Percentiles rank a stretch among this genome's conserved stretches.
These are phyloP conservation scores for Notothenia rossii DNA, from an alignment of 2,113 vertebrate genomes.

Conservation along the genomic window DNA sequence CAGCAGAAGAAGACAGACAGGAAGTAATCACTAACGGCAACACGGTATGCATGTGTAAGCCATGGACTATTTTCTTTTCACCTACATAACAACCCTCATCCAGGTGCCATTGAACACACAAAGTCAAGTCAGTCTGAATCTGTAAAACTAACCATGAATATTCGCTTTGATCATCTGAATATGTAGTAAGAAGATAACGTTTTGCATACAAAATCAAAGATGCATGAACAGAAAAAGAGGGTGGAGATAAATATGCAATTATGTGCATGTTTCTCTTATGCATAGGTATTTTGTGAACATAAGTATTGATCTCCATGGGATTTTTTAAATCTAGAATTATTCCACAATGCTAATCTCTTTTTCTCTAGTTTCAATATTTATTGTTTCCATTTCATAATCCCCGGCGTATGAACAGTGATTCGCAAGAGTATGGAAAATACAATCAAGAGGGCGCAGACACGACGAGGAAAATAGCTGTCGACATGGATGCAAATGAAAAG, in stretches of 20 bases:
- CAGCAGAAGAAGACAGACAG: no score
- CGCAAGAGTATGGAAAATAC: not conserved
- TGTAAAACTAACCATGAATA: no score
- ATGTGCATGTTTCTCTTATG: not conserved
- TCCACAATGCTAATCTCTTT: not conserved
- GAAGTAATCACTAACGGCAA: no score
- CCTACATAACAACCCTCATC: not conserved
- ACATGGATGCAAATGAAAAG: not conserved
- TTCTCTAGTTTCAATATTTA: not conserved
- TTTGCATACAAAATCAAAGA: not conserved
- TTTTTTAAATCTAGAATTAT: not conserved
- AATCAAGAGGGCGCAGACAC: not conserved
- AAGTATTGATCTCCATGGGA: not conserved
- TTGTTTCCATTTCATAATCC: not conserved
- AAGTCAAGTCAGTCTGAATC: not conserved
- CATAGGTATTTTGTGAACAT: not conserved
- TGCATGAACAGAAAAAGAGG: no score
- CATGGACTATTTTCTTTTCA: no score
- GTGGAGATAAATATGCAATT: no score
- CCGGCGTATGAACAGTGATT: no score
- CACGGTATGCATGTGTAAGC: no score
- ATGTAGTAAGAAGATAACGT: not conserved
- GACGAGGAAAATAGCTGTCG: not conserved
- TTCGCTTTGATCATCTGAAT: not conserved
- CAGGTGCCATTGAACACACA: slow-evolving; percentile 37